phyloP scores from a whole-genome alignment of 2,797 vertebrate species.

The Sebastolobus altivelis region DNA sequence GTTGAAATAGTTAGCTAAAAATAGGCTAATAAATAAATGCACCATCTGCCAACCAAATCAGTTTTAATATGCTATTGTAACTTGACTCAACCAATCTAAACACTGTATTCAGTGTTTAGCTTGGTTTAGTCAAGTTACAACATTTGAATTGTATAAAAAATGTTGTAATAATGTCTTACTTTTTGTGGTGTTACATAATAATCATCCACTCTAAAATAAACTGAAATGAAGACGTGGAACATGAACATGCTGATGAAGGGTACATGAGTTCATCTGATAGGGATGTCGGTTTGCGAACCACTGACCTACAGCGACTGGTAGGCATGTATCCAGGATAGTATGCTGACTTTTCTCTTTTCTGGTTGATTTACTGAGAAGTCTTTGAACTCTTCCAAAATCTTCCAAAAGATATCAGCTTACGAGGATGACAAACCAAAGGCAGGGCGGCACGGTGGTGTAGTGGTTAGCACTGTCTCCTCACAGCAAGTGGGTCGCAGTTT shows the following conservation, averaged over 20 bases:
- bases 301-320: not conserved
- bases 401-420: conserved; percentile 37
- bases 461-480: too few species aligned
- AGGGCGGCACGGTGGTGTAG: too few species aligned
- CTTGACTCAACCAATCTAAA: not conserved
- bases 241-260: not conserved
- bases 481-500: too few species aligned
- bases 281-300: not conserved
- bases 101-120: not conserved
- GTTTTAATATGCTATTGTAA: too few species aligned
- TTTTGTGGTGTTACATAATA: too few species aligned
- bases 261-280: not conserved
- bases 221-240: not conserved
- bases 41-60: not conserved
- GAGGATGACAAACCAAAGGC: conserved; percentile 36
- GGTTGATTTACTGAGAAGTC: not conserved
- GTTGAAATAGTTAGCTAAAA: not conserved
- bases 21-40: not conserved
- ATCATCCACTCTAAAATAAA: too few species aligned
- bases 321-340: conserved; percentile 17
- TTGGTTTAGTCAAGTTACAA: too few species aligned
- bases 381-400: not conserved
- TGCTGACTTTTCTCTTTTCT: conserved; percentile 54
- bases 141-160: not conserved
- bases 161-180: not conserved